Conservation (phyloP, 2,888 invertebrate species). For the Leptothorax acervorum region DNA sequence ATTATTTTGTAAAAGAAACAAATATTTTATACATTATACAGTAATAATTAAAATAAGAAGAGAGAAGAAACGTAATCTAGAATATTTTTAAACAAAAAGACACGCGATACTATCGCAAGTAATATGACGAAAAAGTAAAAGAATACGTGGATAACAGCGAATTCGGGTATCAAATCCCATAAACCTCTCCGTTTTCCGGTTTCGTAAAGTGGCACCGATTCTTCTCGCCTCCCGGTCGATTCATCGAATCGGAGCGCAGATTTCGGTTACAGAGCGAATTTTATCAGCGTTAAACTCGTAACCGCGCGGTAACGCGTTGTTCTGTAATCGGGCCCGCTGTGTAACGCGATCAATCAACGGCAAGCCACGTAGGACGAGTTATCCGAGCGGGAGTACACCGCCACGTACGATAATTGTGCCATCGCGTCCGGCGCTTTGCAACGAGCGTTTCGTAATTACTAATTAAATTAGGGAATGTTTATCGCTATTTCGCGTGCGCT, state of each 20-base stretch:
- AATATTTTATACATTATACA: background rate
- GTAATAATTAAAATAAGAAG: background rate
- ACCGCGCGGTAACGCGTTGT: conserved; percentile 17
- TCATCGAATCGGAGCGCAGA: background rate
- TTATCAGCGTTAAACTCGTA: conserved; percentile 43
- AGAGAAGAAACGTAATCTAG: background rate
- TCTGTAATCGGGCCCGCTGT: conserved; percentile 36
- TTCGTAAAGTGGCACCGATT: background rate
- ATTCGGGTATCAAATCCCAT: background rate
- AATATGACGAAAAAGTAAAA: background rate
- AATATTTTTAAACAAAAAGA: background rate
- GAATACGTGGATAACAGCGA: background rate
- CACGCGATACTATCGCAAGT: background rate
- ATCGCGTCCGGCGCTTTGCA: conserved; percentile 10
- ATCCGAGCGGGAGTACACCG: conserved; percentile 21
- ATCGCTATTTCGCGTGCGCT: conserved; percentile 32
- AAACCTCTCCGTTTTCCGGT: background rate
- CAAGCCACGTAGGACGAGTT: conserved; percentile 33
- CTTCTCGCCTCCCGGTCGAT: background rate
- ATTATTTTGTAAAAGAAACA: background rate
- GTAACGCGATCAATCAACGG: conserved; percentile 48
- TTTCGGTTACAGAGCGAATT: conserved; percentile 21
- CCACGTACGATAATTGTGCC: conserved; percentile 46
- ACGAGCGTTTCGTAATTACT: conserved; percentile 45
- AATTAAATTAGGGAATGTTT: conserved; percentile 50